Evolutionary conservation across 2,888 invertebrate genomes (phyloP).

Genomic region (Frankliniella intonsa): DNA sequence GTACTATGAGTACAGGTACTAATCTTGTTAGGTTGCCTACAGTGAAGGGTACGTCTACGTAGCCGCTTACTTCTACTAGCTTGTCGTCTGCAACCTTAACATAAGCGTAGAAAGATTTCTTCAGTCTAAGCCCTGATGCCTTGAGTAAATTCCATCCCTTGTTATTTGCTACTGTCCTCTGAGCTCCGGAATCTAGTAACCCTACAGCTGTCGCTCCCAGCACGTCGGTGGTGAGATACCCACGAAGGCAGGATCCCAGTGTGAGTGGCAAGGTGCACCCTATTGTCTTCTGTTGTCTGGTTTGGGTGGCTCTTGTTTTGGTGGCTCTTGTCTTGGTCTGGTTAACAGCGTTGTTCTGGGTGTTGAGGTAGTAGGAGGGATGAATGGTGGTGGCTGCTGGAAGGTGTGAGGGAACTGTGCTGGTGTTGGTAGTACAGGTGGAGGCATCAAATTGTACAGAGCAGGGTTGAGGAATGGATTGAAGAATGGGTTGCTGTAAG

Average conservation of each 20-base stretch:
- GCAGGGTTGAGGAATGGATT: too few relatives aligned
- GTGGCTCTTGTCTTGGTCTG: too few relatives aligned
- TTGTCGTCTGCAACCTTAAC: neutral
- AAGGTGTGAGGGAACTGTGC: too few relatives aligned
- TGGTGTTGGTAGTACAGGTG: too few relatives aligned
- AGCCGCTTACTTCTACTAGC: neutral
- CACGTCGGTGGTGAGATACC: neutral
- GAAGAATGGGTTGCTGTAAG: too few relatives aligned
- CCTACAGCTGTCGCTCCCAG: neutral
- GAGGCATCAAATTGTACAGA: too few relatives aligned
- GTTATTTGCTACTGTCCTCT: neutral
- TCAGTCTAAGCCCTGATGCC: neutral
- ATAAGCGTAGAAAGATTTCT: neutral
- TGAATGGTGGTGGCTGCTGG: too few relatives aligned
- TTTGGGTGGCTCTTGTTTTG: too few relatives aligned
- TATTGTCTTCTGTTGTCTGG: too few relatives aligned
- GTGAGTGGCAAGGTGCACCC: neutral
- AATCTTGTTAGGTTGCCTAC: neutral
- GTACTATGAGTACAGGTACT: neutral
- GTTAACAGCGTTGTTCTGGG: too few relatives aligned
- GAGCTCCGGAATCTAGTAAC: neutral
- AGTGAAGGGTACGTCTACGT: neutral
- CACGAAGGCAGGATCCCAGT: neutral
- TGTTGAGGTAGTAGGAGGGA: too few relatives aligned
- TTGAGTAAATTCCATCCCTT: neutral